Percentiles rank a stretch among this genome's conserved stretches.
phyloP scores from a whole-genome alignment of 2,888 invertebrate genomes.

The Tortrix viridana region DNA sequence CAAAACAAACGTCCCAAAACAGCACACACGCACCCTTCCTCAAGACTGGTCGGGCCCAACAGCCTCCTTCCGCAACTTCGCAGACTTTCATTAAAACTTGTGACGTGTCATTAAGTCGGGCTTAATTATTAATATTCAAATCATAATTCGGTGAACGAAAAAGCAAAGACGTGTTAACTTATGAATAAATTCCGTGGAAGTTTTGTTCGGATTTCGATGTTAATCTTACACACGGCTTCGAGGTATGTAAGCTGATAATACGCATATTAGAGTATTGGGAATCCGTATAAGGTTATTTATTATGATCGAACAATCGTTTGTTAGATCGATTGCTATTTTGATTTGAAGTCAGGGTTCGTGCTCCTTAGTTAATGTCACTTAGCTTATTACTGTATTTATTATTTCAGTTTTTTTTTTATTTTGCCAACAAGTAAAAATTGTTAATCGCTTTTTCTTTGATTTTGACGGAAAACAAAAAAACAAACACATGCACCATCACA shows the following conservation, averaged over 20 bases:
- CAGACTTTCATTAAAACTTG: slow-evolving; percentile 81
- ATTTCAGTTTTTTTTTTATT: too few relatives aligned
- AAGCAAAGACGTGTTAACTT: slow-evolving; percentile 73
- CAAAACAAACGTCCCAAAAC: slow-evolving; percentile 5
- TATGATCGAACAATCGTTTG: slow-evolving; percentile 24
- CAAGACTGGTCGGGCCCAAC: slow-evolving; percentile 44
- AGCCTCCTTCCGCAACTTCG: slow-evolving; percentile 69
- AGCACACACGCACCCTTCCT: slow-evolving; percentile 25
- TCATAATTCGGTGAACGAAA: slow-evolving; percentile 72
- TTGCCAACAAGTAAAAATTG: too few relatives aligned
- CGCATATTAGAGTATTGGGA: slow-evolving; percentile 30
- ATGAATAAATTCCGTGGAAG: slow-evolving; percentile 66
- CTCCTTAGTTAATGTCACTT: neutral
- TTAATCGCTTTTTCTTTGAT: too few relatives aligned
- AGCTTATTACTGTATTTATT: neutral
- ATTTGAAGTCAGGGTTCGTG: slow-evolving; percentile 8
- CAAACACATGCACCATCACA: too few relatives aligned
- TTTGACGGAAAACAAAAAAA: too few relatives aligned
- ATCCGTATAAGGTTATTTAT: slow-evolving; percentile 22
- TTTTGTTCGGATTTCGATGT: slow-evolving; percentile 38
- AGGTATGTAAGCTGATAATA: slow-evolving; percentile 24
- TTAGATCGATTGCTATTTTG: slow-evolving; percentile 16
- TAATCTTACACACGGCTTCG: slow-evolving; percentile 11
- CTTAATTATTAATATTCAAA: slow-evolving; percentile 81
- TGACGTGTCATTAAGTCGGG: slow-evolving; percentile 79